A percentile compares a stretch with the other conserved stretches of the same genome.
Conservation (phyloP, 1,140 invertebrate genomes). For the Cylas formicarius region DNA sequence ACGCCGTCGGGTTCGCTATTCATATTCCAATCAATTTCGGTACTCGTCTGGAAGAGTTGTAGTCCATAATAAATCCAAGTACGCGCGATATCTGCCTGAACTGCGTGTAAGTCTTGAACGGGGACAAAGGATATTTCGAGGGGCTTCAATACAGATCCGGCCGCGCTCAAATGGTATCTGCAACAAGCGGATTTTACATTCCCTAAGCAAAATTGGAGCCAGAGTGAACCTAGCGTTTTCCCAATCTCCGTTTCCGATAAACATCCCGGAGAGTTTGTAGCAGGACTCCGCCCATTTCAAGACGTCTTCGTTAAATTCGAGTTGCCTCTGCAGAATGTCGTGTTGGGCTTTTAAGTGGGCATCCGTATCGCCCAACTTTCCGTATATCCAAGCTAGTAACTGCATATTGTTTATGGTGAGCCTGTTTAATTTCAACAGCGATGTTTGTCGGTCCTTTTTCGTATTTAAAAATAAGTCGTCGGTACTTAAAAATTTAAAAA, state of each 20-base stretch:
- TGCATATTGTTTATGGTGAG: constrained; percentile 36
- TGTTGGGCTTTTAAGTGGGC: constrained; percentile 30
- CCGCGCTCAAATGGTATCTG: constrained; percentile 33
- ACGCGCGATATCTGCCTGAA: constrained; percentile 33
- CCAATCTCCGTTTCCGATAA: constrained; percentile 28
- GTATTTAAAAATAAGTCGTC: constrained; percentile 32
- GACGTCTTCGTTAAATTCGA: constrained; percentile 28
- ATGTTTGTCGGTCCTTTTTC: constrained; percentile 19
- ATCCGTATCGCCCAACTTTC: constrained; percentile 23
- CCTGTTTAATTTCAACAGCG: constrained; percentile 25
- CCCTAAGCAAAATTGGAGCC: neutral
- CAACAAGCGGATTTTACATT: constrained; percentile 3
- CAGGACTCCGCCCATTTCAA: constrained; percentile 33
- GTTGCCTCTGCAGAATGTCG: constrained; percentile 28
- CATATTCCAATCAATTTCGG: too few relatives aligned
- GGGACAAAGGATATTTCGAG: constrained; percentile 25
- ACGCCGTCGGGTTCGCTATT: too few relatives aligned
- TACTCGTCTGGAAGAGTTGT: constrained; percentile 30
- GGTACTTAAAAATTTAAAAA: constrained; percentile 26
- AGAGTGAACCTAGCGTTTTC: constrained; percentile 26
- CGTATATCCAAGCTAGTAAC: constrained; percentile 37
- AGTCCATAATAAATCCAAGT: constrained; percentile 34
- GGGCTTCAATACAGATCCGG: constrained; percentile 30
- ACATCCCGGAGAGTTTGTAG: constrained; percentile 30
- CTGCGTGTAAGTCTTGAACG: constrained; percentile 25